Base-by-base conservation (phyloP, 2,113 vertebrate genomes). In the Ibidorhyncha struthersii region DNA sequence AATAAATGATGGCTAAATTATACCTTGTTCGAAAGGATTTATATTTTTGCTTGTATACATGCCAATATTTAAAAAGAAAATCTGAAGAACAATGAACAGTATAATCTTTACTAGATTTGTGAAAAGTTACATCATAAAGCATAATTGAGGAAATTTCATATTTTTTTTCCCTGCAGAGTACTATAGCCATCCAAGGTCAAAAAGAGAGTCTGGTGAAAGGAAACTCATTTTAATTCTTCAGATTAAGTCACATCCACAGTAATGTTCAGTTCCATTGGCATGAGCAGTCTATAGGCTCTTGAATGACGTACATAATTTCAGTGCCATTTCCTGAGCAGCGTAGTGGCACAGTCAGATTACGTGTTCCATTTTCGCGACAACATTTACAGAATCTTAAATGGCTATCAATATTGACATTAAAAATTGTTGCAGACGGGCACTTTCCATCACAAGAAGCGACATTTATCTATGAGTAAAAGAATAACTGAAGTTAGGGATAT, bases 371-470 rank as follows among this genome's bases (percentile, higher is more conserved):
- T 97, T 99, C 99, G 9, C 99, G 98, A 82, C 99, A 99, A 73
- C 99, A 99, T 96, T 99, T 99, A 96, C 99, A 99, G 98, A 99
- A 99, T 76, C 99, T 98, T 82, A 99, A 98, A 43, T 99, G 99
- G 92, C 98, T 99, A 94, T 99, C 99, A 87, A 99, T 99, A 96
- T 99, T 99, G 94, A 99, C 99, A 97, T 99, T 99, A 97, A 99
- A 99, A 96, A 99, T 99, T 90, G 99, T 99, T 96, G 99, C 99
- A 41, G 99, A 99, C 0, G 99, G 99, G 95, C 99, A 99, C 94
- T 99, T 99, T 59, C 99, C 99, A 95, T 99, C 99, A 80, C 99
- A 99, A 34, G 99, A 99, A 93, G 99, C 99, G 69, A 99, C 98
- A 20, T 98, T 99, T 49, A 99, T 95, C 99, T 99, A 90, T 65